Evolutionary conservation across 2,113 vertebrate genomes (phyloP).

Genomic region (Tragulus kanchil): DNA sequence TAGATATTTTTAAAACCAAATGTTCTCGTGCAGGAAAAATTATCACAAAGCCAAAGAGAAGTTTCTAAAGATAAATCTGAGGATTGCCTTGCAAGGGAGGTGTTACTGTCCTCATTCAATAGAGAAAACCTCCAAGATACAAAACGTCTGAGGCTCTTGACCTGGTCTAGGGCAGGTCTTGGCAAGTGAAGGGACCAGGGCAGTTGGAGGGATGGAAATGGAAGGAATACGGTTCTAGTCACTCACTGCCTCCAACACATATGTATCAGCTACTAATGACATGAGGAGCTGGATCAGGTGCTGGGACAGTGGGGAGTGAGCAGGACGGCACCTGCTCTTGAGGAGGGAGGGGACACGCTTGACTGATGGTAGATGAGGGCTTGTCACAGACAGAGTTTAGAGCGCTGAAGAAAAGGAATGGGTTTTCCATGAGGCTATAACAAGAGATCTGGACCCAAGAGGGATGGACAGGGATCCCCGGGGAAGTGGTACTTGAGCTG

Average conservation of each 20-base stretch:
- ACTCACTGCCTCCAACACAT: neutral
- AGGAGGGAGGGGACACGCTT: accelerated
- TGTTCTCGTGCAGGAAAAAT: neutral
- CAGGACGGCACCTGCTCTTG: accelerated
- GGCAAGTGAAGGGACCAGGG: neutral
- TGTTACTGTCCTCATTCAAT: neutral
- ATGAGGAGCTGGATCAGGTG: accelerated
- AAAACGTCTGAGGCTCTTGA: neutral
- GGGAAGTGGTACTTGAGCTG: neutral
- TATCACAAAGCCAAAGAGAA: neutral
- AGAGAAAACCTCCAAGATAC: neutral
- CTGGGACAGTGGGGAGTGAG: accelerated
- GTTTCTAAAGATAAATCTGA: neutral
- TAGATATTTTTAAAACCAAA: slow-evolving; percentile 37
- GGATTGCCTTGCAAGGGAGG: neutral
- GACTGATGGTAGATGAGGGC: accelerated
- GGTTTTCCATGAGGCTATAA: neutral
- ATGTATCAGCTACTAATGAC: too few species aligned
- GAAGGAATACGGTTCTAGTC: neutral
- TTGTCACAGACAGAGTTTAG: neutral
- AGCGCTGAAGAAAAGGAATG: neutral
- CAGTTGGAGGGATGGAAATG: neutral
- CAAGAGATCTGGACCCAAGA: neutral
- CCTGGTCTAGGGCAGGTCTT: neutral
- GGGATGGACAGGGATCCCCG: neutral